Evolutionary conservation across 2,888 invertebrate species (phyloP), one percentile per base, ranked within the genome.

Genomic region (Formica aserva): DNA sequence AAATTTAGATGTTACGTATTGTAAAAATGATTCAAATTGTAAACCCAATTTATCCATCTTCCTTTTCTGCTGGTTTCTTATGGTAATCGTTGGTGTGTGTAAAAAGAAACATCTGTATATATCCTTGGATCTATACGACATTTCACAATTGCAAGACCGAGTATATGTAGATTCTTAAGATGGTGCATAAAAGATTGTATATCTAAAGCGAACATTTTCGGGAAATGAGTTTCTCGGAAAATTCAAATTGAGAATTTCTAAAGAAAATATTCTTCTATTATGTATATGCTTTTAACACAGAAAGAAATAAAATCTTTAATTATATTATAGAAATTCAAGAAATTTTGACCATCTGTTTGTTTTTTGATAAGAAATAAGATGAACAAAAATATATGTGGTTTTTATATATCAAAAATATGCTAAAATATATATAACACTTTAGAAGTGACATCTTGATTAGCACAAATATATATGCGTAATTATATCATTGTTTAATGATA

Each of bases 121-220:
- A 76, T 76, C 26, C 29, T 55, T 29, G 26, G 22, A 66, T 66
- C 52, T 41, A 55, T 55, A 35, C 18, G 63, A 76, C 76, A 66
- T 77, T 77, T 66, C 66, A 45, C 38, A 26, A 66, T 77, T 55
- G 77, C 63, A 77, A 66, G 38, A 13, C 55, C n/a, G 13, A 65
- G n/a, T 48, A 62, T 62, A 77, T 66, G 77, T 66, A 77, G 38
- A 76, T 76, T 76, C n/a, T 55, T 35, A 65, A 38, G 66, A 66
- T 29, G 66, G 65, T 45, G 75, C 38, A 55, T 38, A 41, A 55
- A 38, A 66, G 35, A 55, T n/a, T 55, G 38, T 26, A 55, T 77
- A 55, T 77, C 29, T 66, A 38, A 77, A 38, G 66, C 32, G 6
- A 77, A 77, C 38, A 55, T 77, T 55, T 52, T 55, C 55, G 76